Percentiles rank a stretch among this genome's conserved stretches.
Conservation (phyloP, 2,888 invertebrate species). For the Salpingus planirostris region DNA sequence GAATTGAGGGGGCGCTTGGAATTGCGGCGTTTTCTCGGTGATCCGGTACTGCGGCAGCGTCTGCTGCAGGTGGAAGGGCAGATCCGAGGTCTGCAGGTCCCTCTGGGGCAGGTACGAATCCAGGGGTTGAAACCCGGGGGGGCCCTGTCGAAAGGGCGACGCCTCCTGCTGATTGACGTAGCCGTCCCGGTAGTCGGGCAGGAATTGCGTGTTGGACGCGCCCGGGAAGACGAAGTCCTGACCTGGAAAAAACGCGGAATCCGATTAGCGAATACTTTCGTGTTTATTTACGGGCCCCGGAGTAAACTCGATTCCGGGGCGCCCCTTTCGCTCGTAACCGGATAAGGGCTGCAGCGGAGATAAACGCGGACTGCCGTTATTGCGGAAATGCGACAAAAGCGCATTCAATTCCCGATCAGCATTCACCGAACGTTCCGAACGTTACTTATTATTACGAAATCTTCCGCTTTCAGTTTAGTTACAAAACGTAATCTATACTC, state of each 20-base stretch:
- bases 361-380: too few species aligned
- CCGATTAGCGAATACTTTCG: too few species aligned
- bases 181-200: conserved; percentile 30
- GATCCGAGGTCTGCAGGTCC: conserved; percentile 39
- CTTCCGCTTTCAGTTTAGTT: too few species aligned
- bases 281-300: too few species aligned
- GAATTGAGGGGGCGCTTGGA: conserved; percentile 2
- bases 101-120: conserved; percentile 30
- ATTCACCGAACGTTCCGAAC: too few species aligned
- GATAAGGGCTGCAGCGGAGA: too few species aligned
- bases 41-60: conserved; percentile 39
- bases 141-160: conserved; percentile 25
- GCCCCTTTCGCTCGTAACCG: too few species aligned
- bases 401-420: too few species aligned
- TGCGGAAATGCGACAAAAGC: too few species aligned
- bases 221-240: conserved; percentile 37
- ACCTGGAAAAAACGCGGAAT: conserved; percentile 39
- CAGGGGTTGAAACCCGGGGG: conserved; percentile 21
- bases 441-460: too few species aligned
- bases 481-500: too few species aligned
- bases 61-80: conserved; percentile 37
- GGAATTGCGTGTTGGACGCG: conserved; percentile 28
- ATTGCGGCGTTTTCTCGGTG: conserved; percentile 39
- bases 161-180: conserved; percentile 24
- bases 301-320: too few species aligned